A percentile compares a stretch with the other conserved stretches of the same genome.
These are phyloP conservation scores for Ceriagrion tenellum DNA, from an alignment of 2,888 invertebrate species.

Conservation along the genomic window DNA sequence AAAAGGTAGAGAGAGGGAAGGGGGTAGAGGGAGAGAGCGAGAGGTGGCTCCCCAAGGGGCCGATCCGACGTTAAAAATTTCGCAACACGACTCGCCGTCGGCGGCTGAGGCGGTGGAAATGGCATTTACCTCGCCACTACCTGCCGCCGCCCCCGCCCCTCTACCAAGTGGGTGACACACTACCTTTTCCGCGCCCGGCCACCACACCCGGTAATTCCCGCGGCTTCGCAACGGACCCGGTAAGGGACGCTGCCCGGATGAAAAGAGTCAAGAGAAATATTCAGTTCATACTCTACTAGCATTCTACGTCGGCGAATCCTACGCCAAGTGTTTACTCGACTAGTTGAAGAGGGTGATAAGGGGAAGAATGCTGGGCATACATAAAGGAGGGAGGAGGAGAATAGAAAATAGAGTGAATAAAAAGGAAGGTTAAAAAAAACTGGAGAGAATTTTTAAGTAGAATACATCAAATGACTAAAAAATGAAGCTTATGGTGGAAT, in stretches of 20 bases:
- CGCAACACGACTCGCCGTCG: slow-evolving; percentile 15
- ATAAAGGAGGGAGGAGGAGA: background rate
- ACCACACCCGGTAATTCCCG: background rate
- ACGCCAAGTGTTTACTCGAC: no score
- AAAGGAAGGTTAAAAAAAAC: no score
- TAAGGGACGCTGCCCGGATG: background rate
- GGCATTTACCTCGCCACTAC: background rate
- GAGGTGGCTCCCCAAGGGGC: background rate
- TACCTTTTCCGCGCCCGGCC: background rate
- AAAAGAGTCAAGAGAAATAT: background rate
- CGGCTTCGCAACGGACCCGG: background rate
- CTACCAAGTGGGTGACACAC: background rate
- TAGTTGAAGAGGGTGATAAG: no score
- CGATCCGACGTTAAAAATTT: slow-evolving; percentile 36
- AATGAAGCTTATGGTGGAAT: no score
- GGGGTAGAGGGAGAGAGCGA: background rate
- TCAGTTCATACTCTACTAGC: background rate
- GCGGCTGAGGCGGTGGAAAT: background rate
- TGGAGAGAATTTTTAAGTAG: no score
- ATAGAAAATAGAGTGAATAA: no score
- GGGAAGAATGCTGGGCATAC: no score
- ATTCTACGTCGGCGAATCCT: no score
- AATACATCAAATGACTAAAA: no score
- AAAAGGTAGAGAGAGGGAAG: background rate
- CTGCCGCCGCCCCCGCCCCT: background rate